Base-by-base conservation (phyloP, 2,888 invertebrate species). In the Adelphocoris suturalis region DNA sequence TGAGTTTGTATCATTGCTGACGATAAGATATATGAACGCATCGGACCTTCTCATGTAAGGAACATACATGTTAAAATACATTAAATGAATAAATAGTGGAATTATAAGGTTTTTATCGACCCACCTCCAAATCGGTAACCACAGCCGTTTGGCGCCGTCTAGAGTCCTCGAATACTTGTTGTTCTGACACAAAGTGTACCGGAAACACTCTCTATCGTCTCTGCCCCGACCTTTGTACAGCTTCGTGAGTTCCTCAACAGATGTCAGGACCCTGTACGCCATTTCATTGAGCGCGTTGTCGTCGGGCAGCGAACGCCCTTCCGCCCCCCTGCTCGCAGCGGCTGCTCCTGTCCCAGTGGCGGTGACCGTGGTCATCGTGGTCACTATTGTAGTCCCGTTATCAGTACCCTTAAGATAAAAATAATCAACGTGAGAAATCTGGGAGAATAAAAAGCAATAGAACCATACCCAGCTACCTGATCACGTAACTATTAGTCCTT, bases 111-210 rank as follows among this genome's bases (percentile, higher is more conserved):
- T n/a, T n/a, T n/a, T n/a, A n/a, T n/a, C n/a, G n/a, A 37, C 37
- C 37, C 94, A 96, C 97, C 96, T 96, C 96, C 96, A 97, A 91
- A 97, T 94, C 0, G 97, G 96, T 90, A 96, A 93, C 96, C 96
- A 96, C 91, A 96, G 94, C 92, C 95, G 95, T 90, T 95, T 95
- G 12, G 94, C 94, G 90, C 95, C 95, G 0, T 93, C 92, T 86
- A 95, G 93, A 37, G 93, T 93, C 90, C 95, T 94, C 0, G 96
- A 96, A 91, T 94, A 94, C 92, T 94, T 95, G 92, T 96, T 96
- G 85, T 96, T 96, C 81, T 96, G 94, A 92, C 97, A 97, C 37
- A 97, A 93, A 0, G 94, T 93, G 91, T 95, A 94, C 81, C 95
- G 94, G 55, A 97, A 93, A 92, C 97, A 97, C n/a, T 68, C 76